A percentile compares a stretch with the other conserved stretches of the same genome.
Conservation (phyloP, 1,140 invertebrate genomes). For the Epicauta chinensis region DNA sequence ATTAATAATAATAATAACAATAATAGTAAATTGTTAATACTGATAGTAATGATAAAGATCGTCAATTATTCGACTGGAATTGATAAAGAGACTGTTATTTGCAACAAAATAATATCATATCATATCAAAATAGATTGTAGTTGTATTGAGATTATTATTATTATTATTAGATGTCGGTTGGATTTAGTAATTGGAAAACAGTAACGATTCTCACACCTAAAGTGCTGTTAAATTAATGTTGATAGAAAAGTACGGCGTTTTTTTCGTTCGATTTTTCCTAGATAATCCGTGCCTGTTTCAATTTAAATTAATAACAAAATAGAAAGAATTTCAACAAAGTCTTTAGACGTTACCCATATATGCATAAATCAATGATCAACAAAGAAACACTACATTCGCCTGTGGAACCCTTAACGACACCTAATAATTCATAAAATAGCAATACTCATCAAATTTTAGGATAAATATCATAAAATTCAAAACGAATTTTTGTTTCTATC, state of each 20-base stretch:
- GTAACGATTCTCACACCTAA: conserved; percentile 16
- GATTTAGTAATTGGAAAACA: not conserved
- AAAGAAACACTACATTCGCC: no score
- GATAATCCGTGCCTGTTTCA: conserved; percentile 21
- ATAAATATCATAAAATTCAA: not conserved
- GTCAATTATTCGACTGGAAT: not conserved
- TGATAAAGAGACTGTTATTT: conserved; percentile 24
- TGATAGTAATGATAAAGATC: not conserved
- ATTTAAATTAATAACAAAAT: not conserved
- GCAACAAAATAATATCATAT: conserved; percentile 28
- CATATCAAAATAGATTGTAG: conserved; percentile 28
- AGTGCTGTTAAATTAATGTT: conserved; percentile 23
- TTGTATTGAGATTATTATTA: no score
- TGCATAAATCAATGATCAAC: no score
- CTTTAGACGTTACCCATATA: no score
- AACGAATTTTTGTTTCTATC: conserved; percentile 11
- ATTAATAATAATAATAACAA: not conserved
- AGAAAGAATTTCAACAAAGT: not conserved
- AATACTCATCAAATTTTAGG: conserved; percentile 7
- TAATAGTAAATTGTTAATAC: not conserved
- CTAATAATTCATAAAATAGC: conserved; percentile 19
- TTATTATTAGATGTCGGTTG: no score
- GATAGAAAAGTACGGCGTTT: not conserved
- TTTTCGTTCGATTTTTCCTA: no score
- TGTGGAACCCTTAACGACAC: not conserved